Conservation (phyloP, 2,888 invertebrate species). For the Strigamia crassipes region DNA sequence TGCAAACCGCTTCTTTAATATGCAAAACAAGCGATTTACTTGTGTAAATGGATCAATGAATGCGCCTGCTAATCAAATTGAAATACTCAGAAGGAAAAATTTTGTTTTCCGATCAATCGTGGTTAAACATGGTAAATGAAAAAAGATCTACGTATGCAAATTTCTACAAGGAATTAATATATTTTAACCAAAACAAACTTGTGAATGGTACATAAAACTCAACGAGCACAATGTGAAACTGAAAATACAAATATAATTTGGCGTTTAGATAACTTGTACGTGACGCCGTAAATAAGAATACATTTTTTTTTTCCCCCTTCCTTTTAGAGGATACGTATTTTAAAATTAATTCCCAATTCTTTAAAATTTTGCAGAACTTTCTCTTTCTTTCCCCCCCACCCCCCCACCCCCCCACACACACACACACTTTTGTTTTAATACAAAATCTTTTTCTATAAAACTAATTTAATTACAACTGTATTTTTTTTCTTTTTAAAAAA, state of each 20-base stretch:
- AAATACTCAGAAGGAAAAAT: too few species aligned
- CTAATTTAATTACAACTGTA: background rate
- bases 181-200: background rate
- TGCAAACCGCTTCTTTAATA: too few species aligned
- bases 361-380: background rate
- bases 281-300: background rate
- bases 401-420: too few species aligned
- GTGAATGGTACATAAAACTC: background rate
- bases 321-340: background rate
- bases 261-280: background rate
- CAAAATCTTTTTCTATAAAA: slow-evolving; percentile 11
- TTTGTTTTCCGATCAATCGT: too few species aligned
- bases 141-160: background rate
- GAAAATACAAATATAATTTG: background rate
- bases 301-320: background rate
- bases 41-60: too few species aligned
- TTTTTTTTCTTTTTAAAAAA: background rate
- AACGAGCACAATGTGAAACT: background rate
- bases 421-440: background rate
- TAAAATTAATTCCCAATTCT: background rate
- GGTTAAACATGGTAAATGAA: too few species aligned
- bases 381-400: background rate
- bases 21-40: too few species aligned
- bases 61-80: too few species aligned
- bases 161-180: background rate